These are phyloP conservation scores for Yponomeuta cagnagella DNA, from an alignment of 2,888 invertebrate genomes.

Conservation along the genomic window DNA sequence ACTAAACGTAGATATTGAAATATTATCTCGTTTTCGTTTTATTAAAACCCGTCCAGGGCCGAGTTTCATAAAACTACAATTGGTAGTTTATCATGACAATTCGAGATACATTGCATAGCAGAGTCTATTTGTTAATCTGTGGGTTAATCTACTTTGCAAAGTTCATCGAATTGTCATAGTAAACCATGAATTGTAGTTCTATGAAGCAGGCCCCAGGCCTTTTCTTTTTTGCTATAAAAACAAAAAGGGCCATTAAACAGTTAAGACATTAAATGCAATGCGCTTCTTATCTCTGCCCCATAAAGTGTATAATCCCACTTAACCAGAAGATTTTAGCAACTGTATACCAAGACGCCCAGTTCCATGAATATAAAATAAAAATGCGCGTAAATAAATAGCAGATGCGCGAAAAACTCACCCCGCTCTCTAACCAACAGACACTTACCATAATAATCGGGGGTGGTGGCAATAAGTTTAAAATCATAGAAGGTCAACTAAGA, in stretches of 20 bases:
- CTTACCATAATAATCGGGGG: conserved; percentile 73
- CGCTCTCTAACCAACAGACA: conserved; percentile 61
- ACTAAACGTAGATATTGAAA: too few relatives aligned
- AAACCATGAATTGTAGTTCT: too few relatives aligned
- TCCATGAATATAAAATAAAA: conserved; percentile 71
- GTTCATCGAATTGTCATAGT: too few relatives aligned
- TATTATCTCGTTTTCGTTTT: background rate
- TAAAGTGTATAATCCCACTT: conserved; percentile 3
- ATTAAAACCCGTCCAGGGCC: background rate
- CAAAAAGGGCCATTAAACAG: background rate
- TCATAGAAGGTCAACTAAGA: background rate
- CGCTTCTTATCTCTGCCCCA: background rate
- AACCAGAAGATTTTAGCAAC: conserved; percentile 50
- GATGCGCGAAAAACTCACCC: conserved; percentile 75
- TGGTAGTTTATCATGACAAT: too few relatives aligned
- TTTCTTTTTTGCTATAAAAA: background rate
- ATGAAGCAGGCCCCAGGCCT: background rate
- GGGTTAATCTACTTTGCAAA: too few relatives aligned
- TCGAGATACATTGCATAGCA: too few relatives aligned
- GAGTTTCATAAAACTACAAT: too few relatives aligned
- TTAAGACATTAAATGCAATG: background rate
- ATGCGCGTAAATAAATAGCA: conserved; percentile 73
- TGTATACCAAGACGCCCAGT: conserved; percentile 52
- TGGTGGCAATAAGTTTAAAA: background rate
- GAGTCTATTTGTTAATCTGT: too few relatives aligned